Evolutionary conservation across 2,888 invertebrate genomes (phyloP), one percentile per base, ranked within the genome.

Genomic region (Drosophila tripunctata): DNA sequence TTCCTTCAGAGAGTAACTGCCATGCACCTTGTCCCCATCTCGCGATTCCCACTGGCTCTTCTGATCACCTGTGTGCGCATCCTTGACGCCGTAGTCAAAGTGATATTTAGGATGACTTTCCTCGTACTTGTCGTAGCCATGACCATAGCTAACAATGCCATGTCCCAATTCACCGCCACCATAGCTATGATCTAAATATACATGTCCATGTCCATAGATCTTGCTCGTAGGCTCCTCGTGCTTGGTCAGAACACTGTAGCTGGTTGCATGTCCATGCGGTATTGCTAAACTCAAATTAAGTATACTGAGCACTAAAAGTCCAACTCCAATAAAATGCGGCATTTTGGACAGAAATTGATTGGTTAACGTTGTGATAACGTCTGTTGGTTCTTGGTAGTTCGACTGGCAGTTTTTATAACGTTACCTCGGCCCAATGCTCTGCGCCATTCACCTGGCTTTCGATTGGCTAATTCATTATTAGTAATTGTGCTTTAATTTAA

Each of bases 1-100:
- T 79, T 92, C 92, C 65, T 92, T 92, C 3, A 93, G 82, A 1
- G 91, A 91, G 74, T 93, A 93, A 44, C 88, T 76, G 87, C 90
- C 90, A 69, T 93, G 93, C 4, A 93, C 93, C 60, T 89, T 86
- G 77, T 92, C 93, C 19, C 93, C 93, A 76, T 93, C 92, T 31
- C 93, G 91, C 35, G 92, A 90, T 81, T 93, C 93, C 89, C 92
- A 91, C 70, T 92, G 92, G 61, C 91, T 91, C 76, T 92, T 92
- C 17, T 91, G 89, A 58, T 92, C 92, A 1, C 92, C 92, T 1
- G 92, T 92, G 33, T 92, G 92, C 0, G 90, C 84, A 63, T 92
- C 92, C 68, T 92, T 91, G n/a, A 92, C 92, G 1, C 92, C 92
- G 71, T 92, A 92, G 67, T 92, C 91, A 67, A 91, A 92, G 14